Conservation (phyloP, 2,888 invertebrate genomes). For the Cynaeus angustus region DNA sequence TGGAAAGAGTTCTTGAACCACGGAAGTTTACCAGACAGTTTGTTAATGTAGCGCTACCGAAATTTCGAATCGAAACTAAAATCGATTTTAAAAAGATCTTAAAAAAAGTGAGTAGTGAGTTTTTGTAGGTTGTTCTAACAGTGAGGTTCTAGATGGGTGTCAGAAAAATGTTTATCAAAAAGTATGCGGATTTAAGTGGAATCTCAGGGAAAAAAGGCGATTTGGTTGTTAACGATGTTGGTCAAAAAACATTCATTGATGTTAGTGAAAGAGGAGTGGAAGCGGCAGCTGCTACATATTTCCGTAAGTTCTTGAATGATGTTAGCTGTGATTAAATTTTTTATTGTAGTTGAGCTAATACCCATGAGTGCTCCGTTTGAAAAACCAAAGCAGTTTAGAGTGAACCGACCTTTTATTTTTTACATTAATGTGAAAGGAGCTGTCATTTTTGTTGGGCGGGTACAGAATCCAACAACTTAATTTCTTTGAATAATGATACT, state of each 20-base stretch:
- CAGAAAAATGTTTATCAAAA: conserved; percentile 32
- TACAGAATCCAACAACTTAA: not conserved
- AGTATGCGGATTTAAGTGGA: conserved; percentile 55
- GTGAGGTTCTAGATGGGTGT: conserved; percentile 39
- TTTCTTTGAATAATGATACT: no score
- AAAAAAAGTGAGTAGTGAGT: conserved; percentile 6
- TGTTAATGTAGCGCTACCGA: conserved; percentile 4
- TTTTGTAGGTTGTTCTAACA: not conserved
- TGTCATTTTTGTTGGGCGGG: conserved; percentile 1
- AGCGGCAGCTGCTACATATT: conserved; percentile 18
- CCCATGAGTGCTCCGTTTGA: not conserved
- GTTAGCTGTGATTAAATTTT: no score
- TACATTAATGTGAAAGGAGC: not conserved
- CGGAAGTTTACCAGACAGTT: not conserved
- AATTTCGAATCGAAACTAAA: conserved; percentile 8
- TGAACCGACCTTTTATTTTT: not conserved
- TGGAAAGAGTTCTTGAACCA: not conserved
- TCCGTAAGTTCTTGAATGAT: no score
- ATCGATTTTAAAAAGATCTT: conserved; percentile 7
- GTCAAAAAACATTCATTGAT: conserved; percentile 64
- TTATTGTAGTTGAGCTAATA: not conserved
- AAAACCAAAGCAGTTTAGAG: not conserved
- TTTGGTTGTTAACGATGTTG: conserved; percentile 57
- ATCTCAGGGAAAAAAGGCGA: conserved; percentile 50
- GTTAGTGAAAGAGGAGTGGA: conserved; percentile 61